Conservation (phyloP, 2,888 invertebrate genomes). For the Rhagonycha fulva region DNA sequence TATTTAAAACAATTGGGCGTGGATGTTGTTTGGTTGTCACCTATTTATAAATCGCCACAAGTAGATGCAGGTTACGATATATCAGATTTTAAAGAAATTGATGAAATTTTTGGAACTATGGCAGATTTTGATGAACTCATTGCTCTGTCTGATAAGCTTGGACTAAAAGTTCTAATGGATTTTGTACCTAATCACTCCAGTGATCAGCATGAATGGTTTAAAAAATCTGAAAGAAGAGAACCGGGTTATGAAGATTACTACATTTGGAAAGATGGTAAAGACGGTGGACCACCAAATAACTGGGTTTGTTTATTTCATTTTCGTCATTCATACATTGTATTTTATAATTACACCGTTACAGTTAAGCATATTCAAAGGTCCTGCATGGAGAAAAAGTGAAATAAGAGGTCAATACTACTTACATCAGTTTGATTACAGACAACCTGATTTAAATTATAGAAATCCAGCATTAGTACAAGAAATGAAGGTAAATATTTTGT, state of each 20-base stretch:
- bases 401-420: slow-evolving; percentile 66
- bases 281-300: slow-evolving; percentile 69
- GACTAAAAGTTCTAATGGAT: slow-evolving; percentile 58
- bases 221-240: slow-evolving; percentile 64
- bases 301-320: slow-evolving; percentile 61
- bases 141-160: slow-evolving; percentile 60
- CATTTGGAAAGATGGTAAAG: slow-evolving; percentile 71
- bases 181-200: slow-evolving; percentile 69
- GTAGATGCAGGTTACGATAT: slow-evolving; percentile 89
- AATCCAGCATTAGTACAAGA: slow-evolving; percentile 70
- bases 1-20: slow-evolving; percentile 65
- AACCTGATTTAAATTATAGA: slow-evolving; percentile 83
- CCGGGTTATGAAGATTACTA: slow-evolving; percentile 74
- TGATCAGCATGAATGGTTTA: slow-evolving; percentile 81
- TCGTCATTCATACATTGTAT: too few relatives aligned
- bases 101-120: slow-evolving; percentile 74
- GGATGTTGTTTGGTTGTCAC: slow-evolving; percentile 81
- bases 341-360: slow-evolving; percentile 12
- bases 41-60: slow-evolving; percentile 84
- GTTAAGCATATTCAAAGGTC: slow-evolving; percentile 44
- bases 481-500: slow-evolving; percentile 64
- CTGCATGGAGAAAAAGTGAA: slow-evolving; percentile 42
- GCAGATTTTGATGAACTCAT: slow-evolving; percentile 69
- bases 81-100: slow-evolving; percentile 73
- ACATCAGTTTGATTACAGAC: slow-evolving; percentile 74